A percentile compares a stretch with the other conserved stretches of the same genome.
These are phyloP conservation scores for Enteromius anoplus DNA, from an alignment of 2,797 vertebrate genomes.

Conservation along the genomic window DNA sequence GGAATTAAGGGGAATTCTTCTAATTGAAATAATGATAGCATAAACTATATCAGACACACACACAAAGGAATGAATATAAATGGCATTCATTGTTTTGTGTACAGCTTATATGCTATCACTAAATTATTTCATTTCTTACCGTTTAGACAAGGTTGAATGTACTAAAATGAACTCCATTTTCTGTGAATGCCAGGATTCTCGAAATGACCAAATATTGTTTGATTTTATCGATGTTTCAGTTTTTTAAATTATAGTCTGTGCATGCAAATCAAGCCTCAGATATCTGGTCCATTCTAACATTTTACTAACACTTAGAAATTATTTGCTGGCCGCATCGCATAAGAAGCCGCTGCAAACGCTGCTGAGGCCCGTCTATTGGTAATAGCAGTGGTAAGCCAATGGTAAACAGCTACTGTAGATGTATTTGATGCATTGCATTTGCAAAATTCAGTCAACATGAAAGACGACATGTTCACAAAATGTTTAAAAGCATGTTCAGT, in stretches of 20 bases:
- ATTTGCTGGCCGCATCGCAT: slow-evolving; percentile 26
- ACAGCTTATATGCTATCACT: not conserved
- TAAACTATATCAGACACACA: not conserved
- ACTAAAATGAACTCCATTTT: not conserved
- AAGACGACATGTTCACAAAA: not conserved
- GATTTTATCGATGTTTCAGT: not conserved
- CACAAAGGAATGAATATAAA: too few species aligned
- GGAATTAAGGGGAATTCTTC: not conserved
- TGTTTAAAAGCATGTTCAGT: not conserved
- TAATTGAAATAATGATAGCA: not conserved
- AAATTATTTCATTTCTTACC: not conserved
- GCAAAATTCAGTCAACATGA: slow-evolving; percentile 32
- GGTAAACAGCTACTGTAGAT: slow-evolving; percentile 58
- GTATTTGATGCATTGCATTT: not conserved
- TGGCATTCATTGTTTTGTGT: not conserved
- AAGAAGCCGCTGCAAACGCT: slow-evolving; percentile 1
- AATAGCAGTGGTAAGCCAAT: slow-evolving; percentile 38
- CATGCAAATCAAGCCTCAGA: slow-evolving; percentile 1
- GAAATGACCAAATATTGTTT: not conserved
- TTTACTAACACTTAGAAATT: slow-evolving; percentile 32
- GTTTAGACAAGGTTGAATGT: not conserved
- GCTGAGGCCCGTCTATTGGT: not conserved
- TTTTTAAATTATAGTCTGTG: not conserved
- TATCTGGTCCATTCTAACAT: slow-evolving; percentile 3
- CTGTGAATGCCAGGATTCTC: not conserved